phyloP scores from a whole-genome alignment of 2,888 invertebrate species.

The Orthosia incerta region DNA sequence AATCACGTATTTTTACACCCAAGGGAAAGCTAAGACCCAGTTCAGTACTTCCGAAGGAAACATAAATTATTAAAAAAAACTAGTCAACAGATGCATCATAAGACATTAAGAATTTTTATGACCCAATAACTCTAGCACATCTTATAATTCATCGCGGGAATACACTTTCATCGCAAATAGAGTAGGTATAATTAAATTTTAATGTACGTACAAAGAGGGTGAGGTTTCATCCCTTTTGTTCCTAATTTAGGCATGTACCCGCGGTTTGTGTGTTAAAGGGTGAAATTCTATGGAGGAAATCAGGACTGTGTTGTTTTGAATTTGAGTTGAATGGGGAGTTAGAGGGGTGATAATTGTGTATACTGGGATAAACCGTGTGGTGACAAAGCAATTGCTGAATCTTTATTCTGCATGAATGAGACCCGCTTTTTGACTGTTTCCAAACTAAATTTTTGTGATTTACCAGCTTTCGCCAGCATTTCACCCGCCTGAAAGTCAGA shows the following conservation, averaged over 20 bases:
- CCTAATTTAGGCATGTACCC: too few relatives aligned
- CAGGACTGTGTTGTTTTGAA: too few relatives aligned
- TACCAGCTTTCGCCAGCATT: too few relatives aligned
- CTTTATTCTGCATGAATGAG: background rate
- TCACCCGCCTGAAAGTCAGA: too few relatives aligned
- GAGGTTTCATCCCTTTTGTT: too few relatives aligned
- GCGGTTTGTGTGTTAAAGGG: too few relatives aligned
- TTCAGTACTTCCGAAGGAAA: background rate
- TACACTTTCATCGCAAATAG: conserved; percentile 38
- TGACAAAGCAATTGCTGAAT: background rate
- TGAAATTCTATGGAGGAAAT: too few relatives aligned
- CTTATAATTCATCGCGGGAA: conserved; percentile 29
- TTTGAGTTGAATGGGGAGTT: too few relatives aligned
- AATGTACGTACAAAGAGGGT: too few relatives aligned
- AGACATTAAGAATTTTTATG: conserved; percentile 21
- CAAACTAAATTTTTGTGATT: too few relatives aligned
- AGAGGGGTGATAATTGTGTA: too few relatives aligned
- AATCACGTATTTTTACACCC: conserved; percentile 3
- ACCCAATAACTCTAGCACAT: conserved; percentile 29
- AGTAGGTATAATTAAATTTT: conserved; percentile 60
- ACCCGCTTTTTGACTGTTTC: background rate
- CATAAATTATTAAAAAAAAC: conserved; percentile 7
- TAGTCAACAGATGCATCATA: background rate
- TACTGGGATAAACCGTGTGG: background rate
- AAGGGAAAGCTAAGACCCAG: background rate